Evolutionary conservation across 2,888 invertebrate species (phyloP).

Genomic region (Scelioninae gen. 1): DNA sequence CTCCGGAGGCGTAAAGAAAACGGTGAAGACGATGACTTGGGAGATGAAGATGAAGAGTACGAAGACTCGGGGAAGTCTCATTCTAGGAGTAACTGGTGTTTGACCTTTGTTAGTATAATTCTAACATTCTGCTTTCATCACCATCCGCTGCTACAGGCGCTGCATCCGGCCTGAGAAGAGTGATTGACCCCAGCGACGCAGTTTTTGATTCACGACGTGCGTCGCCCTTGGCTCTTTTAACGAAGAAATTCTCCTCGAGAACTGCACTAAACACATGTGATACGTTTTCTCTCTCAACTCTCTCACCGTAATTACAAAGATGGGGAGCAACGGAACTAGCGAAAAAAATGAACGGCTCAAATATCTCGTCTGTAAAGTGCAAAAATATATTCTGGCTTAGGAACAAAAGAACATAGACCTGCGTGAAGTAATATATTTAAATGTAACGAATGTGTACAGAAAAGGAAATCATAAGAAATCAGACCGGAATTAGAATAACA

Average conservation of each 20-base stretch:
- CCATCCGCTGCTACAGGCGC: constrained; percentile 77
- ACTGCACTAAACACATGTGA: constrained; percentile 68
- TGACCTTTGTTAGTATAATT: constrained; percentile 73
- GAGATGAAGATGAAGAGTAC: constrained; percentile 79
- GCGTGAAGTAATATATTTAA: constrained; percentile 64
- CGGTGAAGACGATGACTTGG: constrained; percentile 74
- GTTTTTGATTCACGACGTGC: constrained; percentile 59
- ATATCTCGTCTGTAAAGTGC: constrained; percentile 62
- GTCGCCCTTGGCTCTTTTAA: constrained; percentile 61
- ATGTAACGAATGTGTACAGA: constrained; percentile 54
- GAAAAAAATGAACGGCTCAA: constrained; percentile 56
- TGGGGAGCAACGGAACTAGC: constrained; percentile 47
- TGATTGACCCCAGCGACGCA: constrained; percentile 59
- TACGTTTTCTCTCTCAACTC: constrained; percentile 62
- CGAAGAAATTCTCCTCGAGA: constrained; percentile 59
- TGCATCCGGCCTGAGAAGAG: constrained; percentile 77
- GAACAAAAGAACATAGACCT: constrained; percentile 33
- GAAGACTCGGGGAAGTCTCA: constrained; percentile 77
- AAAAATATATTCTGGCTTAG: constrained; percentile 63
- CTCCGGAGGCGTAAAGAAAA: constrained; percentile 80
- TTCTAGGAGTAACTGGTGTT: constrained; percentile 70
- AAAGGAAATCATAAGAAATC: background rate
- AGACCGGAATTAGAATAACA: constrained; percentile 30
- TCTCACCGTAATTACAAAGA: constrained; percentile 59
- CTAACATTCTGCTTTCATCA: constrained; percentile 77